Base-by-base conservation (phyloP, 2,888 invertebrate genomes). In the Metallyticus violacea region DNA sequence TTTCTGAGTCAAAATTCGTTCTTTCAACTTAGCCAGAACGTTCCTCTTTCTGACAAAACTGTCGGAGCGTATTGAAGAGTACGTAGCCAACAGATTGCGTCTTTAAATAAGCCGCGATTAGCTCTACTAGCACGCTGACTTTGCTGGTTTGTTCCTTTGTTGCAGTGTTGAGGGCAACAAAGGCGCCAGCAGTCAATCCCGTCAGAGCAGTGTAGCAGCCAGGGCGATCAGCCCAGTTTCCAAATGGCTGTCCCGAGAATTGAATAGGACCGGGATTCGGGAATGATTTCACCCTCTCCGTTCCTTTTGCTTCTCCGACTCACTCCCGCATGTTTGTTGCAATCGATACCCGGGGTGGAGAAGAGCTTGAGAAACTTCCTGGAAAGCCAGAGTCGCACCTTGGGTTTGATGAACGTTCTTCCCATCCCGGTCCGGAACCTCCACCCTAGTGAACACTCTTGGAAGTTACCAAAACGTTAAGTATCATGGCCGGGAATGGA, bases 211-310 rank as follows among this genome's bases (percentile, higher is more conserved):
- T 40, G 40, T 40, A 40, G 40, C 40, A 40, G 40, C 40, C 40
- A 62, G 40, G 40, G 40, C 40, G 40, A 62, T 62, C 40, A 62
- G 40, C 40, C 40, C 40, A 62, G 40, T 62, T 62, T 85, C 85
- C 85, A 85, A 85, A 85, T 85, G 85, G 85, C 85, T 85, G 85
- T 85, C 85, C 76, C 85, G 85, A 85, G 85, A 85, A 85, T 85
- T 85, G 85, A 85, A 85, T 85, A 85, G 85, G 85, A 85, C 77
- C 77, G 85, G 85, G 85, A 77, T 85, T 29, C 85, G 29, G 85
- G 78, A 77, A 85, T 85, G 85, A 85, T 85, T 85, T 85, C 40
- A 62, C 40, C 15, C 40, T 62, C 40, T 85, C 85, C 77, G 29
- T 85, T 85, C 27, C 26, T 27, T 27, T 62, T 62, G 15, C 40